Evolutionary conservation across 2,797 vertebrate species (phyloP).

Genomic region (Morus bassanus): DNA sequence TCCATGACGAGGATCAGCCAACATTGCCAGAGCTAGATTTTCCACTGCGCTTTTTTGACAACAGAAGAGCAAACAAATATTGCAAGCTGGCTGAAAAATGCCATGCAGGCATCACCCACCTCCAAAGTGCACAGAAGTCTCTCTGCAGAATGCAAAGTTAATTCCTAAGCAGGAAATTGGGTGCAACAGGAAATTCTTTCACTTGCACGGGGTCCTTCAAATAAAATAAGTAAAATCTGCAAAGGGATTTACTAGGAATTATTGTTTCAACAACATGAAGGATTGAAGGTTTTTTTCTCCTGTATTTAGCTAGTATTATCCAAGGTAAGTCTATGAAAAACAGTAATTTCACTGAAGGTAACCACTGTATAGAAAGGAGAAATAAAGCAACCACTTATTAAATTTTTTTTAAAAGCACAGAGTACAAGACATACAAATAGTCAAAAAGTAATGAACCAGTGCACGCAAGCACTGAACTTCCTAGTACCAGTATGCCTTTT

Average conservation of each 20-base stretch:
- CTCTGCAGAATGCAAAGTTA: neutral
- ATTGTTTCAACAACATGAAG: neutral
- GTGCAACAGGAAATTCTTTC: neutral
- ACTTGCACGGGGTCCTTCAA: neutral
- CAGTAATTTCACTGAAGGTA: neutral
- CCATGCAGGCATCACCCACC: neutral
- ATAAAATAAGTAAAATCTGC: neutral
- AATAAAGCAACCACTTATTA: neutral
- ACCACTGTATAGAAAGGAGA: neutral
- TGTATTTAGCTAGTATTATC: neutral
- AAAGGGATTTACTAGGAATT: neutral
- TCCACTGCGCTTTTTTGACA: neutral
- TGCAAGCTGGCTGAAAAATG: neutral
- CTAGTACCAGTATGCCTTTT: neutral
- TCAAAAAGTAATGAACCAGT: neutral
- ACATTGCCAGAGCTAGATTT: neutral
- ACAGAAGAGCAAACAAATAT: neutral
- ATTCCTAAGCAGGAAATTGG: neutral
- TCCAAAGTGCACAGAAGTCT: neutral
- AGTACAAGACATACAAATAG: neutral
- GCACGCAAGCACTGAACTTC: neutral
- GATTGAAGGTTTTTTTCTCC: neutral
- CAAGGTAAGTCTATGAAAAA: neutral
- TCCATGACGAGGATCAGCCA: neutral
- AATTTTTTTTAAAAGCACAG: neutral